Percentiles rank a stretch among this genome's conserved stretches.
phyloP scores from a whole-genome alignment of 2,113 vertebrate genomes.

The Sorex fumeus region DNA sequence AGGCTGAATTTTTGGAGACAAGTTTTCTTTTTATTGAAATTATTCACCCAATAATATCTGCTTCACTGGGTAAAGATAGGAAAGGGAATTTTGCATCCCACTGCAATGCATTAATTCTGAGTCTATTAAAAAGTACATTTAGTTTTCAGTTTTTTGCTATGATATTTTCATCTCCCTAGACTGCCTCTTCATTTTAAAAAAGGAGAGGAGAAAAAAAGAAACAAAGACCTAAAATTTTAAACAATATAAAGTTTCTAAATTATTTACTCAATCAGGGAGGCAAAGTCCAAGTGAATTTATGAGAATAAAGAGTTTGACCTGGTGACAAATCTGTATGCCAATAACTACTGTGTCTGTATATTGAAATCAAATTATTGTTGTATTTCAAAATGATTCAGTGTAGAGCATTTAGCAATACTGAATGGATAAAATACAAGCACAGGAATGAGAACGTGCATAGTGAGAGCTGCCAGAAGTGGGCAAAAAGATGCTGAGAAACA shows the following conservation, averaged over 20 bases:
- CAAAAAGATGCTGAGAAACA: background rate
- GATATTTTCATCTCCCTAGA: conserved; percentile 37
- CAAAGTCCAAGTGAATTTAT: background rate
- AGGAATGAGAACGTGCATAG: background rate
- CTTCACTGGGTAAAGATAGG: conserved; percentile 55
- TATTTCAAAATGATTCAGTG: background rate
- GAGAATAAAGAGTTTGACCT: background rate
- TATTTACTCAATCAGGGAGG: background rate
- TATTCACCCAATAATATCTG: conserved; percentile 52
- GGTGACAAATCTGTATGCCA: background rate
- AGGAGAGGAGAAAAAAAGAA: conserved; percentile 8
- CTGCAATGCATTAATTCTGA: conserved; percentile 58
- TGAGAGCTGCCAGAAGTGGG: background rate
- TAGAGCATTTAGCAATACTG: background rate
- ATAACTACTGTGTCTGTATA: conserved; percentile 4
- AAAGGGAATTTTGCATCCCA: conserved; percentile 44
- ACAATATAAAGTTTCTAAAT: background rate
- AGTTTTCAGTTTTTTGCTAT: conserved; percentile 28
- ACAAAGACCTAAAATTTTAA: conserved; percentile 42
- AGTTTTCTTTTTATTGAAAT: conserved; percentile 43
- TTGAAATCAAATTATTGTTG: background rate
- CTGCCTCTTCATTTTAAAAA: background rate
- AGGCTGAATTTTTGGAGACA: conserved; percentile 35
- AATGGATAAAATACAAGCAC: background rate
- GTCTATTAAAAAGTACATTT: conserved; percentile 67